A percentile compares a stretch with the other conserved stretches of the same genome.
Conservation (phyloP, 2,888 invertebrate species). For the Gymnoscelis rufifasciata region DNA sequence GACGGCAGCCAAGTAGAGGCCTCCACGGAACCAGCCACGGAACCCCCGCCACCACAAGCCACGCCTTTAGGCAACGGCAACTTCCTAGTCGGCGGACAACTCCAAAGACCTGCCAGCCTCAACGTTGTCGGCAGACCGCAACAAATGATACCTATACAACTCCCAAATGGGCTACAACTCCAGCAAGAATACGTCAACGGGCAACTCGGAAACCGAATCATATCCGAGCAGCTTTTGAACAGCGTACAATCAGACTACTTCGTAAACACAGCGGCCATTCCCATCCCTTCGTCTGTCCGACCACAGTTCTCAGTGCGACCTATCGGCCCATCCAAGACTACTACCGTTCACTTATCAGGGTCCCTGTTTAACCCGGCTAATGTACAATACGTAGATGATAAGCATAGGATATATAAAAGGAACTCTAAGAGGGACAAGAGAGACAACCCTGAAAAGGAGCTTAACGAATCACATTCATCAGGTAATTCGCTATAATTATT, state of each 20-base stretch:
- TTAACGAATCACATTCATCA: constrained; percentile 43
- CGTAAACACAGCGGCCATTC: constrained; percentile 30
- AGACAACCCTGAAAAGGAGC: constrained; percentile 70
- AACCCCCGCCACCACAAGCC: constrained; percentile 67
- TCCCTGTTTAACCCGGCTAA: constrained; percentile 78
- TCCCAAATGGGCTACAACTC: constrained; percentile 70
- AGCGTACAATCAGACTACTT: constrained; percentile 47
- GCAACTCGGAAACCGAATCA: constrained; percentile 79
- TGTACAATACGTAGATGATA: constrained; percentile 81
- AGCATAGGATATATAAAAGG: constrained; percentile 76
- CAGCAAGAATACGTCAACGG: constrained; percentile 82
- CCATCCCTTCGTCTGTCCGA: constrained; percentile 37
- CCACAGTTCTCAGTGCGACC: constrained; percentile 36
- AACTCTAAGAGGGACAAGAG: constrained; percentile 69
- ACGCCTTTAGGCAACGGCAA: constrained; percentile 73
- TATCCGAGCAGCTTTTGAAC: constrained; percentile 78
- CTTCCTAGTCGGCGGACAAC: constrained; percentile 81
- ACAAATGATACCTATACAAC: constrained; percentile 55
- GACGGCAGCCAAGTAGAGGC: constrained; percentile 82
- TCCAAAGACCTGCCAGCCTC: constrained; percentile 78
- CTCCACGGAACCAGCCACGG: constrained; percentile 78
- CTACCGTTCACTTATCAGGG: constrained; percentile 59
- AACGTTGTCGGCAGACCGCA: constrained; percentile 64
- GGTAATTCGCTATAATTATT: constrained; percentile 26
- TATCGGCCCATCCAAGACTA: constrained; percentile 52